Evolutionary conservation across 2,888 invertebrate genomes (phyloP).

Genomic region (Lutraria lutraria): DNA sequence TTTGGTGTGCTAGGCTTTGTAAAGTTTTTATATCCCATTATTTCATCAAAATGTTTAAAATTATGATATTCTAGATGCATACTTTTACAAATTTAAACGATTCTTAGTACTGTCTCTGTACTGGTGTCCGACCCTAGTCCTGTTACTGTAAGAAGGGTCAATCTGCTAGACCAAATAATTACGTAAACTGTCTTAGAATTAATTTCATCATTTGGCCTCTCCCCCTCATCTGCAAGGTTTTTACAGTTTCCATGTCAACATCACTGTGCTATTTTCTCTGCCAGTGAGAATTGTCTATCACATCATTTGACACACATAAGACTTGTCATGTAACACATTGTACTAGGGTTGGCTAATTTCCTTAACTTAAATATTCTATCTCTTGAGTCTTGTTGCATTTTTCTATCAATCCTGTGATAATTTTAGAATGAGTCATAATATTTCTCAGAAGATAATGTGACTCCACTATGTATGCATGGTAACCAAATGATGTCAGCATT

Average conservation of each 20-base stretch:
- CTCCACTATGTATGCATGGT: neutral
- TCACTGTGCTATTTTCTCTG: neutral
- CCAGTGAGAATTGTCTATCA: neutral
- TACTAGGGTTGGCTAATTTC: neutral
- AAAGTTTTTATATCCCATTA: too few relatives aligned
- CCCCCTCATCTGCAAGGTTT: neutral
- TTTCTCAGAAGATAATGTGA: neutral
- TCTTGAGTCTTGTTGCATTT: neutral
- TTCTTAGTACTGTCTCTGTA: too few relatives aligned
- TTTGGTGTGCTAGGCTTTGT: too few relatives aligned
- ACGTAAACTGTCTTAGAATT: too few relatives aligned
- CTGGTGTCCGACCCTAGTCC: too few relatives aligned
- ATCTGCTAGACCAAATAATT: too few relatives aligned
- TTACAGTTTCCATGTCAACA: neutral
- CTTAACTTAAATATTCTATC: neutral
- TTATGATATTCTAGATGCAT: too few relatives aligned
- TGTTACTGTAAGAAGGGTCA: too few relatives aligned
- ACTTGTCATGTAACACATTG: neutral
- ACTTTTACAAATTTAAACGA: too few relatives aligned
- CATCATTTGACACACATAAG: neutral
- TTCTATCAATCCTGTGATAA: neutral
- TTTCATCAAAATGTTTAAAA: too few relatives aligned
- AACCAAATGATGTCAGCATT: neutral
- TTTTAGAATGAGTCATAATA: neutral
- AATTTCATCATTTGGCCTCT: neutral